Evolutionary conservation across 2,888 invertebrate genomes (phyloP), one percentile per base, ranked within the genome.

Genomic region (Parelbella ahira): DNA sequence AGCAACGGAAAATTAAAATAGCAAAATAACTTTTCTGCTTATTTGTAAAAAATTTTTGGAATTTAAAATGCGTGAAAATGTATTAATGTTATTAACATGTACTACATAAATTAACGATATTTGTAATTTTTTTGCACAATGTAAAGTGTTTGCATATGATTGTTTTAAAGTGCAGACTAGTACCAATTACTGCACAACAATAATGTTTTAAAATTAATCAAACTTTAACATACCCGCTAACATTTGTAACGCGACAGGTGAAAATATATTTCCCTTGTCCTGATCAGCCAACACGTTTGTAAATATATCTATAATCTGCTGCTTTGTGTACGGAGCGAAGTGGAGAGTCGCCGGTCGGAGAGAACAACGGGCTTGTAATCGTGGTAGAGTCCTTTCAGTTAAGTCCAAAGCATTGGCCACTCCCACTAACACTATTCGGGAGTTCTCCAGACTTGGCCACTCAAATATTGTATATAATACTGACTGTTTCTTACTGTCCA

Each of bases 371-470:
- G 94, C 91, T 68, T 96, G 95, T 4, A 99, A 88, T 46, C 97
- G 89, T 12, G 97, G 96, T 45, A 99, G 82, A 25, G 94, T 90
- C 5, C 98, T 89, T 69, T 98, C 96, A 0, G 98, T 98, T 47
- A 99, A 88, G 84, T 99, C 98, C 41, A 99, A 87, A 1, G 98
- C 95, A 78, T 99, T 99, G 6, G 99, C 97, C 50, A 99, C 94
- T 24, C 98, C 98, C 15, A 98, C 89, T 4, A 99, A 84, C 27
- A 97, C 89, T 0, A 98, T 67, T 21, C 91, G 91, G 0, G 94
- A 92, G 10, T 90, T 78, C 0, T 81, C 68, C 37, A 91, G 69
- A 0, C 94, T 90, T 0, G 98, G 96, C 97, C 97, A 98, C 67
- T 97, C 96, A 70, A 99, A 98, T 55, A 98, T 92, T 1, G 94